Evolutionary conservation across 2,797 vertebrate species (phyloP), one percentile per base, ranked within the genome.

Genomic region (Enteromius mattozi): DNA sequence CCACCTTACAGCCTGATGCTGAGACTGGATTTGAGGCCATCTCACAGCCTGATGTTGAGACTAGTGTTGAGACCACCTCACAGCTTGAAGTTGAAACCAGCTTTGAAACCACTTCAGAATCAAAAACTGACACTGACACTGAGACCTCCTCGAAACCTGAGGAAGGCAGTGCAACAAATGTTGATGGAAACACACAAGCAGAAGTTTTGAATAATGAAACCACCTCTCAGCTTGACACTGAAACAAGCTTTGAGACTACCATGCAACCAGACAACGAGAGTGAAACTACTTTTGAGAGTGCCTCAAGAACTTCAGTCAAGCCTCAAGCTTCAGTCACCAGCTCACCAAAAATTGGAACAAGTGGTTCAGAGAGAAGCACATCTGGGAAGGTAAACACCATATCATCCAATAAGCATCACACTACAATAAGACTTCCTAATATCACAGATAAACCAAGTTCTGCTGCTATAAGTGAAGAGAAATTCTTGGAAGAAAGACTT

Each of bases 261-360:
- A 12, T 35, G 14, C 63, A 68, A 80, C 78, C 33, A 54, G 45
- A 69, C 12, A 68, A 37, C 24, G 21, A 68, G 6, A 30, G 27
- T 49, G 19, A 63, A 63, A 63, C 14, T 63, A 16, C 13, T 63
- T 63, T 30, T 63, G 13, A 63, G 17, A 47, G 61, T 35, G 7
- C 24, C 40, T 79, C 61, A 79, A 61, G 42, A 61, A 61, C 71
- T 69, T 45, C 42, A 42, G 40, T 42, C 40, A 63, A 81, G 30
- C 85, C 54, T 81, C 77, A 85, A 30, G 77, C 19, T n/a, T 13
- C 27, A 56, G 54, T 63, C 17, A 76, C 51, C 54, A 81, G 42
- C 35, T 77, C 76, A 40, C 75, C 27, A 21, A 63, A 5, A 21
- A 61, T 7, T 65, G 24, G 7, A 40, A 2, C 87, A 84, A 59